Base-by-base conservation (phyloP, 2,888 invertebrate species). In the Philaethria dido region DNA sequence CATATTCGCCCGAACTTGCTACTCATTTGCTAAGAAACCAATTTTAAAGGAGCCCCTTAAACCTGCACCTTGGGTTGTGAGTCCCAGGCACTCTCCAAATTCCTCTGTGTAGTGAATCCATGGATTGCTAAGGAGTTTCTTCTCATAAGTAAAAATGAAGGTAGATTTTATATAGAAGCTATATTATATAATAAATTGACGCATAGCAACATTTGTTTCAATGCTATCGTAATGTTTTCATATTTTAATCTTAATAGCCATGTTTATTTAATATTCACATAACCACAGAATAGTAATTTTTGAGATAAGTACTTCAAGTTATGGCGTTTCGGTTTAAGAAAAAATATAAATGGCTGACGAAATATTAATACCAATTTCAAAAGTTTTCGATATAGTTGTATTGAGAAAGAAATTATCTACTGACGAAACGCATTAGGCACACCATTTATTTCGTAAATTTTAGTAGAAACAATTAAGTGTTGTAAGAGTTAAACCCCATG, bases 361-460 rank as follows among this genome's bases (percentile, higher is more conserved):
- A 57, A 48, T 60, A 39, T 29, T 25, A 18, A 52, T 16, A 33
- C 0, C 11, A 60, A 65, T 65, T 59, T 52, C 60, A 20, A 65
- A 65, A 65, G 42, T 44, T 44, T 42, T 44, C 22, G 9, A 33
- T 39, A 44, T 14, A 45, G 65, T 13, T 42, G 44, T 22, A 65
- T 65, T 65, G 60, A 44, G 59, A 60, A 60, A 65, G 39, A 60
- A 50, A 60, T 50, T 60, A 42, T 48, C 39, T 16, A 18, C 13
- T 50, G 42, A 65, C 50, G 59, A 65, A 65, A 65, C 42, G 33
- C 42, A 65, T 59, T 65, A 48, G 22, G 36, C 45, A 57, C 42
- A 39, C 57, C 39, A 25, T 16, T 25, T 16, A 16, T 25, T 42
- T 22, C 57, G 57, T 42, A 57, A 55, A 25, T 1, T 4, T 22